Conservation (phyloP, 1,140 invertebrate genomes). For the Trigoniulus corallinus region DNA sequence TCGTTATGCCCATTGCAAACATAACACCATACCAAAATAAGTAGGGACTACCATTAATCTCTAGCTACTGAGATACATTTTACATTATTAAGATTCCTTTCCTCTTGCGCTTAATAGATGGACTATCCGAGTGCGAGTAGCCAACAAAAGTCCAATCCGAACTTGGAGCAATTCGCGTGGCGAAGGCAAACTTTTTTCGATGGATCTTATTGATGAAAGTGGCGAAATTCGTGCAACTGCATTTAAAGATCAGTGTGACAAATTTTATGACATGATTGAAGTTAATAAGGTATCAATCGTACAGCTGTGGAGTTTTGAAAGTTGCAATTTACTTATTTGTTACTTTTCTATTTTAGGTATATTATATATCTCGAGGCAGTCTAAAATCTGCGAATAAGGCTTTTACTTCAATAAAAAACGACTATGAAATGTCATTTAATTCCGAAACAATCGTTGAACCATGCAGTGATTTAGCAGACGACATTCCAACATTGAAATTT, state of each 20-base stretch:
- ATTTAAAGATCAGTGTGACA: constrained; percentile 78
- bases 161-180: constrained; percentile 82
- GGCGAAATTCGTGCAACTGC: constrained; percentile 90
- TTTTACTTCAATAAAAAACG: constrained; percentile 66
- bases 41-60: no score
- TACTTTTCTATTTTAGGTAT: constrained; percentile 40
- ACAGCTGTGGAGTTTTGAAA: no score
- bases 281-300: constrained; percentile 35
- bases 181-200: constrained; percentile 83
- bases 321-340: constrained; percentile 8
- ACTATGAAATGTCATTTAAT: constrained; percentile 90
- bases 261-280: constrained; percentile 78
- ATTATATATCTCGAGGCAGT: constrained; percentile 62
- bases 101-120: constrained; percentile 42
- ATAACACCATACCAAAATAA: no score
- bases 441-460: constrained; percentile 55
- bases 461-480: constrained; percentile 40
- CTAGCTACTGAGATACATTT: no score
- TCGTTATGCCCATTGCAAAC: no score
- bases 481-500: constrained; percentile 62
- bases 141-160: constrained; percentile 59
- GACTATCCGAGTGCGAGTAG: constrained; percentile 81
- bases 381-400: constrained; percentile 87
- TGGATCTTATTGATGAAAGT: constrained; percentile 81
- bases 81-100: no score